Evolutionary conservation across 2,888 invertebrate genomes (phyloP).

Genomic region (Argyra leucocephala): DNA sequence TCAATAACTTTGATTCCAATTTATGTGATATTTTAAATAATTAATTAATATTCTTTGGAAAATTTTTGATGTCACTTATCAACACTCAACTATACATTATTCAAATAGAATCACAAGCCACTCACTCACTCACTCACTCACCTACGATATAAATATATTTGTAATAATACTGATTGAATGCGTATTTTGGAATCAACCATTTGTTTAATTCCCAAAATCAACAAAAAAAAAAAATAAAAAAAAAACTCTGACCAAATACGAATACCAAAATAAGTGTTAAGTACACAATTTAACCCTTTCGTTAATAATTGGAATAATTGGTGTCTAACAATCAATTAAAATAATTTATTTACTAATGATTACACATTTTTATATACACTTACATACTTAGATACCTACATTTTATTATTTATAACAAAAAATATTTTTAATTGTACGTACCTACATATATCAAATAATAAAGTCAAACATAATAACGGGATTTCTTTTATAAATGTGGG

Average conservation of each 20-base stretch:
- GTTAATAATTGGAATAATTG: slow-evolving; percentile 15
- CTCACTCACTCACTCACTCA: too few relatives aligned
- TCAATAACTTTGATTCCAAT: background rate
- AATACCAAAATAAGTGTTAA: background rate
- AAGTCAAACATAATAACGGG: too few relatives aligned
- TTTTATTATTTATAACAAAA: too few relatives aligned
- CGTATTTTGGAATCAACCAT: background rate
- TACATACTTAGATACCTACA: background rate
- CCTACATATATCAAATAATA: too few relatives aligned
- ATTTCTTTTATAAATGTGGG: too few relatives aligned
- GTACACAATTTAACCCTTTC: background rate
- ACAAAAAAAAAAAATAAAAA: background rate
- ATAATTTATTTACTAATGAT: slow-evolving; percentile 22
- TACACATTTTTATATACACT: background rate
- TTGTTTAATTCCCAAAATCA: slow-evolving; percentile 1
- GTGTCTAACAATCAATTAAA: slow-evolving; percentile 22
- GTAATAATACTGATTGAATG: background rate
- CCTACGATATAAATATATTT: too few relatives aligned
- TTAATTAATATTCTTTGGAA: background rate
- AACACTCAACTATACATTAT: too few relatives aligned
- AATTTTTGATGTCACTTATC: background rate
- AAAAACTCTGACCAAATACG: background rate
- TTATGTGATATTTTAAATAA: background rate
- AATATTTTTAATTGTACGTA: too few relatives aligned
- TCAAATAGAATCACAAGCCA: background rate